Base-by-base conservation (phyloP, 2,888 invertebrate species). In the Dyspetes luteomarginatus region DNA sequence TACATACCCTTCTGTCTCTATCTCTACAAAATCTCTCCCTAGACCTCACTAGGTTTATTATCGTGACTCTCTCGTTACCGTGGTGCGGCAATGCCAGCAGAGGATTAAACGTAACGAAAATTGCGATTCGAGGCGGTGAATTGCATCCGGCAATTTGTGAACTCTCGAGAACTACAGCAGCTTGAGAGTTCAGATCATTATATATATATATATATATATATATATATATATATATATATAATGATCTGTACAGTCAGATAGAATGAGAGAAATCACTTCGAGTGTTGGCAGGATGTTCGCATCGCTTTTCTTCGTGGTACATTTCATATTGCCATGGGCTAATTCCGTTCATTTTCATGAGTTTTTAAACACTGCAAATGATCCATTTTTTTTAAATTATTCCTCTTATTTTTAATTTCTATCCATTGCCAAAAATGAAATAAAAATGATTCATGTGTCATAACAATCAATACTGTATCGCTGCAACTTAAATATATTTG, bases 111-210 rank as follows among this genome's bases (percentile, higher is more conserved):
- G 74, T 69, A 81, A 82, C 78, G 81, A 84, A 83, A 83, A 82
- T 82, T 83, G 78, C 83, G 72, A 64, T 80, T 81, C 75, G 72
- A 80, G 80, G 62, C 71, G 75, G 71, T 48, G 80, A 82, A 78
- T 80, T 75, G 80, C 83, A 83, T 83, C 83, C 80, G 83, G 83
- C 73, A 72, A 83, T 83, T 82, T 83, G 80, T 76, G 55, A 67
- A 62, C 79, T 69, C 68, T 68, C 64, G 67, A 67, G 76, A 78
- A 76, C 45, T 68, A 45, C 55, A 73, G 62, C 60, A 68, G 65
- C 65, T 52, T 30, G 52, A 74, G 41, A 64, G 62, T n/a, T n/a
- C 58, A 26, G 52, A 52, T 67, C 50, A 52, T 67, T 67, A 52
- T 24, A 22, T 48, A 50, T 50, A 68, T 50, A 48, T 12, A 36